These are phyloP conservation scores for Marasmarcha lunaedactyla DNA, from an alignment of 2,888 invertebrate species.

Conservation along the genomic window DNA sequence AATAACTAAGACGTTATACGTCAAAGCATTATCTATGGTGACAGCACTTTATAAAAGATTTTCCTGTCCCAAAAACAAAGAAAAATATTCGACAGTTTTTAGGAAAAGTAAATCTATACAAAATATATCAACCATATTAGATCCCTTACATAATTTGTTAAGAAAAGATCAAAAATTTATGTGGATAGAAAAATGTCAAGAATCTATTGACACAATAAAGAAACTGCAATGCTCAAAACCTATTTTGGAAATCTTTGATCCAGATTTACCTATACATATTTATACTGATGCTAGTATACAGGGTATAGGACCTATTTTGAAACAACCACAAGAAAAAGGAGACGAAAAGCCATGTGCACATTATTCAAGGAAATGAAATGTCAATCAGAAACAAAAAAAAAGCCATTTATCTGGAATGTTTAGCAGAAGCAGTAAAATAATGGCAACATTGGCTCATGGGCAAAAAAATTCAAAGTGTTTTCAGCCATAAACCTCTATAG, in stretches of 20 bases:
- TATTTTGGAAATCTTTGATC: slow-evolving; percentile 16
- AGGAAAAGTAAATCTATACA: slow-evolving; percentile 19
- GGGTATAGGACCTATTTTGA: slow-evolving; percentile 19
- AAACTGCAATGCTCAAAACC: slow-evolving; percentile 13
- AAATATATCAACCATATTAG: slow-evolving; percentile 17
- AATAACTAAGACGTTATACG: too few species aligned
- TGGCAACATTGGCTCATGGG: slow-evolving; percentile 17
- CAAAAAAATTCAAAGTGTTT: slow-evolving; percentile 13
- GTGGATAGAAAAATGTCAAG: slow-evolving; percentile 16
- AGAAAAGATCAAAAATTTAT: slow-evolving; percentile 17
- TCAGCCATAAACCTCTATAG: slow-evolving; percentile 14
- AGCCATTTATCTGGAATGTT: slow-evolving; percentile 14
- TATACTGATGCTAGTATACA: slow-evolving; percentile 17
- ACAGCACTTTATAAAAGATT: slow-evolving; percentile 14
- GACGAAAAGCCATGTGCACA: slow-evolving; percentile 16
- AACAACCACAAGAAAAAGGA: slow-evolving; percentile 15
- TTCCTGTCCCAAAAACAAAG: slow-evolving; percentile 12
- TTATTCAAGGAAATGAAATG: slow-evolving; percentile 15
- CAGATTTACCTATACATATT: slow-evolving; percentile 17
- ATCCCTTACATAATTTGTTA: slow-evolving; percentile 19
- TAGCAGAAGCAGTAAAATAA: slow-evolving; percentile 16
- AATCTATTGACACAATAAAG: slow-evolving; percentile 15
- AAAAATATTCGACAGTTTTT: slow-evolving; percentile 15
- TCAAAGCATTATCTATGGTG: too few species aligned
- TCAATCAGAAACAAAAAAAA: slow-evolving; percentile 15